Evolutionary conservation across 2,797 vertebrate genomes (phyloP), one percentile per base, ranked within the genome.

Genomic region (Decapterus maruadsi): DNA sequence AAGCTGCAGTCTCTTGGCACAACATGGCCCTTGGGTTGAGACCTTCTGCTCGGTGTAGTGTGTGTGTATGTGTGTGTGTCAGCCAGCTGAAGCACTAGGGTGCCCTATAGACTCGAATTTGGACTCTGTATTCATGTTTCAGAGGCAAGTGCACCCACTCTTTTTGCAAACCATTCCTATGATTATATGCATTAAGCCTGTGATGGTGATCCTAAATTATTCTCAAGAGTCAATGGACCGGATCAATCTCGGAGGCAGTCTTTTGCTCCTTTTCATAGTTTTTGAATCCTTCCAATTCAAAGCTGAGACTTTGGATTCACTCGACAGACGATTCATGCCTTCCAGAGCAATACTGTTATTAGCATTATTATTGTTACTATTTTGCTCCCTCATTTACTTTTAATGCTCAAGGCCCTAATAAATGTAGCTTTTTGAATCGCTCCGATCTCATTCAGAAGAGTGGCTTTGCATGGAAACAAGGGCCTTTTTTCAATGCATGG

Each of bases 341-440:
- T 72, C 61, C 34, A 66, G 57, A 68, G 42, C 34, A 11, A 4
- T 36, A 34, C 64, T 79, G 40, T 67, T 66, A 74, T 73, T 61
- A 83, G 75, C 75, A 53, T 68, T 22, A 78, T 80, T 78, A 26
- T 54, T 26, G 42, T 66, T n/a, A 54, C 57, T 26, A 85, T 79
- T 82, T 64, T 29, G 65, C 72, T 61, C 64, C 42, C 57, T 90
- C 71, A 78, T 85, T 74, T 73, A 70, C 60, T 85, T 85, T 86
- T 86, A 80, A 63, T 51, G 70, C 55, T 80, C 42, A 50, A 53
- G 75, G 50, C 64, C 43, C 65, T 69, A 57, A 83, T 78, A 81
- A 78, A 83, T 83, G 56, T 78, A 61, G 67, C 31, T 59, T 78
- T 74, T 78, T 74, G 57, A 75, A 45, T 63, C 4, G 22, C 80